Evolutionary conservation across 1,140 invertebrate species (phyloP).

Genomic region (Mesaphorura yosii): DNA sequence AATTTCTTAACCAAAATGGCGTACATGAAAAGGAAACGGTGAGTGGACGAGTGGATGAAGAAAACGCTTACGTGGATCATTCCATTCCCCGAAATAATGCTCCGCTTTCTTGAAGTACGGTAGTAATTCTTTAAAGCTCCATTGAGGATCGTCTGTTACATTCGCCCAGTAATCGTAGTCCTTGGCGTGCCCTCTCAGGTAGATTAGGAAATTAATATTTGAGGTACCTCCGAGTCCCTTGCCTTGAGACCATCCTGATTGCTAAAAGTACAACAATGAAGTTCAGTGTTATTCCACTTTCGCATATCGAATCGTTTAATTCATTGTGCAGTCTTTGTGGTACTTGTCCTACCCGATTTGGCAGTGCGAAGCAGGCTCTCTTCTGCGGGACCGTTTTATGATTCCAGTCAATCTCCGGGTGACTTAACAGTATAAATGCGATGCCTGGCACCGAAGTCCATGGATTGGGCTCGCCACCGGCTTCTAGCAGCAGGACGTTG

Average conservation of each 20-base stretch:
- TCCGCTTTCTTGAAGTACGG: constrained; percentile 50
- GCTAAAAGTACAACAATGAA: constrained; percentile 27
- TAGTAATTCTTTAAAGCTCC: constrained; percentile 77
- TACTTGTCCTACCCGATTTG: constrained; percentile 6
- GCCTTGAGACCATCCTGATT: constrained; percentile 56
- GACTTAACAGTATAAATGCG: constrained; percentile 36
- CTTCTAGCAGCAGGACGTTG: constrained; percentile 43
- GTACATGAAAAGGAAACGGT: background rate
- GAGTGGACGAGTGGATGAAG: background rate
- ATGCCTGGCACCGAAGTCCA: constrained; percentile 9
- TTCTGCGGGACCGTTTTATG: constrained; percentile 36
- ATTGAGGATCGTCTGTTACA: constrained; percentile 63
- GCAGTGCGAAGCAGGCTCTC: constrained; percentile 24
- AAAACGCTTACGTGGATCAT: background rate
- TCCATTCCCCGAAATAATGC: constrained; percentile 32
- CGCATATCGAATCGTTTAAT: background rate
- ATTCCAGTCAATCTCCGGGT: constrained; percentile 47
- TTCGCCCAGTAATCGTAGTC: constrained; percentile 88
- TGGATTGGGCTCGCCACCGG: constrained; percentile 28
- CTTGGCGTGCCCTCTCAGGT: constrained; percentile 50
- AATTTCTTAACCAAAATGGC: background rate
- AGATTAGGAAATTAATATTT: constrained; percentile 51
- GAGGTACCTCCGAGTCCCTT: constrained; percentile 69
- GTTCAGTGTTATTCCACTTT: background rate
- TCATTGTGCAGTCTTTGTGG: background rate